Base-by-base conservation (phyloP, 2,797 vertebrate species). In the Mormyrops attenuatus region DNA sequence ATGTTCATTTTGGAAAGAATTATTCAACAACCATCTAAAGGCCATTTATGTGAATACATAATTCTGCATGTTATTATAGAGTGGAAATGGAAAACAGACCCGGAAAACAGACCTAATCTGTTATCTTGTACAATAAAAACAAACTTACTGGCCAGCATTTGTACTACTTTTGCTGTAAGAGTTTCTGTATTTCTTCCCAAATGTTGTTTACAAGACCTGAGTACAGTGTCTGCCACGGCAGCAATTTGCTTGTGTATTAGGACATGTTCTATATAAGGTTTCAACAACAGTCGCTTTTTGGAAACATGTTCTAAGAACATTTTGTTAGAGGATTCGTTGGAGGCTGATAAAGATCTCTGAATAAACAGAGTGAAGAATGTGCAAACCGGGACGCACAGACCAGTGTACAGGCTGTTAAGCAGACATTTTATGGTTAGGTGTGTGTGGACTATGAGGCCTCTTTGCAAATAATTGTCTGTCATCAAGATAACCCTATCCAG, bases 281-380 rank as follows among this genome's bases (percentile, higher is more conserved):
- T 92, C 92, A 94, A 94, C 94, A 92, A 90, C 63, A 88, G 95
- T 95, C 92, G 17, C 94, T 92, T 90, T 93, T 90, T 92, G 92
- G 88, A 93, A 94, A 95, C 92, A 90, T 93, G 88, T 66, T 88
- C 34, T 38, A 9, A 49, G 17, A 88, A 85, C 57, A 66, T 85
- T 85, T 80, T 2, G 41, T 91, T 88, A 7, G 92, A 95, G 94
- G 38, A 73, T 90, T 91, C 87, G 26, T 88, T 86, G 53, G 89
- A 0, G 73, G 55, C 87, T 7, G 94, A 95, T 95, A 93, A 91
- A 41, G 90, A 95, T 95, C 94, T 93, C 52, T 90, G 63, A 80
- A 88, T 92, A 93, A 93, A 93, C 92, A 92, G 91, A 90, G 69
- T 20, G 73, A 30, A 91, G 44, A 60, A 91, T 91, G 85, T 47